Evolutionary conservation across 1,140 invertebrate genomes (phyloP).

Genomic region (Pentalonia nigronervosa): DNA sequence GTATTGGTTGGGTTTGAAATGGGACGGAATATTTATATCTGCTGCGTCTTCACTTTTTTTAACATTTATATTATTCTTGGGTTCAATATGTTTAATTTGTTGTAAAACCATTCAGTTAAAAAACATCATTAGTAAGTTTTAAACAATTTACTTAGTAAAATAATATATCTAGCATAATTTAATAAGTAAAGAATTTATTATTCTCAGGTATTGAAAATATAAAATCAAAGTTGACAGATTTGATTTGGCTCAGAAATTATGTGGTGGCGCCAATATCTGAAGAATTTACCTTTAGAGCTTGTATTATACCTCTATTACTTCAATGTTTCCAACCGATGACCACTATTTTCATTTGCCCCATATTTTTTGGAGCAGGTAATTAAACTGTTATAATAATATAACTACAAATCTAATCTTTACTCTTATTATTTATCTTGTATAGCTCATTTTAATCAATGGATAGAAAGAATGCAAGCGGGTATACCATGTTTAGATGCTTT

Average conservation of each 20-base stretch:
- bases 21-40: constrained; percentile 77
- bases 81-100: constrained; percentile 74
- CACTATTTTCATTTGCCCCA: constrained; percentile 84
- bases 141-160: not conserved
- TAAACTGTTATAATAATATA: constrained; percentile 38
- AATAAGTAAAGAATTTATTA: constrained; percentile 48
- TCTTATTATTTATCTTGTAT: constrained; percentile 36
- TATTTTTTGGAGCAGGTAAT: constrained; percentile 90
- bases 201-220: constrained; percentile 56
- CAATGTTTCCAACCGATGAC: constrained; percentile 79
- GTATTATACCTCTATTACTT: constrained; percentile 89
- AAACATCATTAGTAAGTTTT: constrained; percentile 39
- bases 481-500: constrained; percentile 73
- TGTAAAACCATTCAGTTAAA: constrained; percentile 48
- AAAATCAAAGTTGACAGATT: constrained; percentile 65
- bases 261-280: constrained; percentile 92
- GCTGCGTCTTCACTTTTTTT: constrained; percentile 78
- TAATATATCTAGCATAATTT: constrained; percentile 41
- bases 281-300: constrained; percentile 93
- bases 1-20: constrained; percentile 79
- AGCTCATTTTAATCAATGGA: constrained; percentile 92
- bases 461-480: constrained; percentile 78
- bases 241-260: constrained; percentile 88
- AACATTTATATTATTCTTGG: constrained; percentile 85
- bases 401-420: not conserved